Base-by-base conservation (phyloP, 2,113 vertebrate species). In the Lophotis ruficrista region DNA sequence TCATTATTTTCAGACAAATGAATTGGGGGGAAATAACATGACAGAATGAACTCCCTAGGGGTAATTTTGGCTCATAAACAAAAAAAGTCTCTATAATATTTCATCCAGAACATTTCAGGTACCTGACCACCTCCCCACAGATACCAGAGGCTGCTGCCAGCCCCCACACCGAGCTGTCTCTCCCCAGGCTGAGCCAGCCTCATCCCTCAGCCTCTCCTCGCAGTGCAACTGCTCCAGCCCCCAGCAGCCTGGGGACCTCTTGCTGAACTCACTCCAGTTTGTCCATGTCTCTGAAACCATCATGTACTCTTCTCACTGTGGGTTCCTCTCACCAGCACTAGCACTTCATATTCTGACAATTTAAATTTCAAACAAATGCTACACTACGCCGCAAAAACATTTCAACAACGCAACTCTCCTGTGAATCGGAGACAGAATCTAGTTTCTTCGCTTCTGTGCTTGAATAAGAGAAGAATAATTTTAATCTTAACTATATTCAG, bases 341-440 rank as follows among this genome's bases (percentile, higher is more conserved):
- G 9, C 15, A 22, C 15, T 62, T 14, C 0, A 0, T 43, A 18
- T 45, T 56, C 51, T 62, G 22, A 33, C 33, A 43, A 50, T 86
- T 31, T 66, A 10, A 16, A 77, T 84, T 64, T 84, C 61, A 71
- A 56, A 68, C 7, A 60, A 58, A 27, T 16, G 3, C 7, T 45
- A 6, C 0, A 2, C 7, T 45, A 5, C 0, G 0, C 7, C 38
- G 47, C 1, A 5, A 38, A 22, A 84, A 41, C 0, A 38, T 68
- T 61, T 79, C 12, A 69, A 33, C 33, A 66, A 6, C 35, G n/a
- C 3, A 33, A 11, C 2, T 61, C 14, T 89, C 41, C 50, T 69
- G 37, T 70, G 72, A 95, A 91, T 64, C 17, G 14, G 33, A 72
- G 37, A 53, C 3, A 57, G 33, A 72, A 35, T 38, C 9, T 27